phyloP scores from a whole-genome alignment of 2,888 invertebrate genomes.

The Yponomeuta sedellus region DNA sequence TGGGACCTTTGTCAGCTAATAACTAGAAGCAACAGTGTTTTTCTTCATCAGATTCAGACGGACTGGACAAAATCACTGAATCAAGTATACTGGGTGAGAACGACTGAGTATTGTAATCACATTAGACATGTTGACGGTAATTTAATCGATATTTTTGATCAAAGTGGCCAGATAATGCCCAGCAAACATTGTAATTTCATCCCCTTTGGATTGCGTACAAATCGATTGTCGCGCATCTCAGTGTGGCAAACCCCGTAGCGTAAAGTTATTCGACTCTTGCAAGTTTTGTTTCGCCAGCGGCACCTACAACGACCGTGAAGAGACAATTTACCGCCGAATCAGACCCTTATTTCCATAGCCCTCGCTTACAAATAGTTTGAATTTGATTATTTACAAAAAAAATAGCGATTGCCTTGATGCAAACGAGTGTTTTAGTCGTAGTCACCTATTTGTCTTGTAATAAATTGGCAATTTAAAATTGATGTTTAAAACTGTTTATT shows the following conservation, averaged over 20 bases:
- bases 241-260: not conserved
- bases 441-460: too few relatives aligned
- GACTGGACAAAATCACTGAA: too few relatives aligned
- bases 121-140: not conserved
- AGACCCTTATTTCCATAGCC: not conserved
- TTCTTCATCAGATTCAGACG: too few relatives aligned
- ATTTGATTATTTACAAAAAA: constrained; percentile 19
- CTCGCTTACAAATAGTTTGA: not conserved
- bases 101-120: not conserved
- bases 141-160: not conserved
- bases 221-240: not conserved
- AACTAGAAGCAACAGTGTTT: too few relatives aligned
- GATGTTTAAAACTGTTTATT: too few relatives aligned
- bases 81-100: too few relatives aligned
- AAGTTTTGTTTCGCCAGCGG: constrained; percentile 19
- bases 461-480: too few relatives aligned
- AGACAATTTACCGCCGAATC: constrained; percentile 17
- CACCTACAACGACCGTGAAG: constrained; percentile 18
- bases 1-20: too few relatives aligned
- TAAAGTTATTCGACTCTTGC: not conserved
- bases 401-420: too few relatives aligned
- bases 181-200: not conserved
- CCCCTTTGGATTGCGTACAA: not conserved
- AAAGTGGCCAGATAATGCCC: not conserved
- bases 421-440: too few relatives aligned